Evolutionary conservation across 2,113 vertebrate genomes (phyloP), one percentile per base, ranked within the genome.

Genomic region (Ciconia maguari): DNA sequence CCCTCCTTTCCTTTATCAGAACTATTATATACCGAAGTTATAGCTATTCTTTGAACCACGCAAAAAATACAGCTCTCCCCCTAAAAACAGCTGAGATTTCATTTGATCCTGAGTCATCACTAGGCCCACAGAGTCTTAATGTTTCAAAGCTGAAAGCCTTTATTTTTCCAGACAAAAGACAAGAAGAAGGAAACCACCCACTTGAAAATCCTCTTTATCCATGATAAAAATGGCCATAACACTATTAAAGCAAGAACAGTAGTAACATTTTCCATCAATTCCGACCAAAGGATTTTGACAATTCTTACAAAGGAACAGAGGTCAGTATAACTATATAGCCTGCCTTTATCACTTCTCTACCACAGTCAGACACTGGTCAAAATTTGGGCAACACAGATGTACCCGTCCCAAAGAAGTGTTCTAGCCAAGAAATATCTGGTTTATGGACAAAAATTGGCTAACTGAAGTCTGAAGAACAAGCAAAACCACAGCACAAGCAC

Each of bases 131-230:
- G 38, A 68, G 21, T 26, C 54, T 90, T 65, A 83, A 46, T n/a
- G 74, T 76, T 82, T 93, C 89, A 84, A 87, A 93, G 87, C 44
- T 52, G 44, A 82, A 76, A 75, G 65, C 6, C 60, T 92, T 80
- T 86, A 48, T 64, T 92, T 81, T 82, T 78, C 72, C 52, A 87
- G 25, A 91, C 34, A 91, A 94, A 87, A 94, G 20, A n/a, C 60
- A 93, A 95, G 30, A 89, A 68, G 14, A 42, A 94, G 91, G 68
- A 92, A 58, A 3, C 2, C n/a, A 78, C 11, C 9, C 61, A 83
- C 68, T 93, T 70, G 49, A 92, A 92, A 96, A 89, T 52, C 52
- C 22, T 81, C 78, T 82, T 96, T 66, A 87, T 79, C 57, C 65
- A 57, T 71, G 11, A 90, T 79, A 87, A 95, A 95, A 96, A 89